Base-by-base conservation (phyloP, 2,113 vertebrate genomes). In the Rostratula benghalensis region DNA sequence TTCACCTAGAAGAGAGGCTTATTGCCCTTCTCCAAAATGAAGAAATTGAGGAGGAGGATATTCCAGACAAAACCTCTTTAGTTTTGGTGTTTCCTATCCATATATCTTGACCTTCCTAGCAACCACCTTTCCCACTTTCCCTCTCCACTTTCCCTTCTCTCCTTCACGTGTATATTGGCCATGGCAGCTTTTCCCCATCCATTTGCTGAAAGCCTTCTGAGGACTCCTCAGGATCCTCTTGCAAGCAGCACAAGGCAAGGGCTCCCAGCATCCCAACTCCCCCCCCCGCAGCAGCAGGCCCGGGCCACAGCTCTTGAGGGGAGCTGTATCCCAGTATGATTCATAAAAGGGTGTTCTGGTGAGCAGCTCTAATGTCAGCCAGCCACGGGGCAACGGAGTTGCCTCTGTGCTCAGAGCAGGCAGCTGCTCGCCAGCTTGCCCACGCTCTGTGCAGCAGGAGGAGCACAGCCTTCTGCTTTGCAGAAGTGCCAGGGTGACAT, bases 361-460 rank as follows among this genome's bases (percentile, higher is more conserved):
- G 54, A 30, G 51, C 69, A 83, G 89, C 68, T 4, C 0, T 41
- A 22, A 37, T 1, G 1, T 3, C 48, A 14, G 54, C 1, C 1
- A 86, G 70, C 37, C 65, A 15, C 1, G 1, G 1, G 65, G 70
- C 0, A 1, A 13, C 0, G n/a, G 70, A 43, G 53, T 46, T 76
- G 85, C 41, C 57, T 22, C 39, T 11, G n/a, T 5, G 5, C 18
- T 60, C 16, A 4, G 33, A 83, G 83, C 83, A 43, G 83, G 43
- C 67, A 63, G 77, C 60, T 2, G 0, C 48, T 6, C 0, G 2
- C 6, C 1, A 35, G 63, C 53, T 16, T 59, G 71, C 18, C 61
- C 77, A 50, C 4, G 1, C 1, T 0, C 54, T 3, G 0, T 9
- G 74, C 0, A 0, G 51, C 43, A 10, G 76, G 12, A 67, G 10